Conservation (phyloP, 1,140 invertebrate species). For the Orussus abietinus region DNA sequence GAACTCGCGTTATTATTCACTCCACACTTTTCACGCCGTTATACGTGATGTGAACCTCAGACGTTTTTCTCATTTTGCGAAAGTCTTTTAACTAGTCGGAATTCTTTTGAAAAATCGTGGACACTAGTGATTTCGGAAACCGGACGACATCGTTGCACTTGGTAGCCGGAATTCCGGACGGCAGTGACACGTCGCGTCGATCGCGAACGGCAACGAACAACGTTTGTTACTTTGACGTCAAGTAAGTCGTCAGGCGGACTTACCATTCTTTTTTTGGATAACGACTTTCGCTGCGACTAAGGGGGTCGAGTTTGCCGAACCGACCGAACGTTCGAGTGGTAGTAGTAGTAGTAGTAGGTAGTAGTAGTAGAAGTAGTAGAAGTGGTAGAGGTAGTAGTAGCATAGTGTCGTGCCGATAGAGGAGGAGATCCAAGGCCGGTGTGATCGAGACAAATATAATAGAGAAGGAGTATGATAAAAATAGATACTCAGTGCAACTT, state of each 20-base stretch:
- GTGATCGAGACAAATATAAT: constrained; percentile 56
- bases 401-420: constrained; percentile 56
- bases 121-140: too few species aligned
- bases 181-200: neutral
- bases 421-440: constrained; percentile 56
- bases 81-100: too few species aligned
- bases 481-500: constrained; percentile 51
- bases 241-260: constrained; percentile 55
- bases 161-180: too few species aligned
- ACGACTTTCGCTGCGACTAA: constrained; percentile 58
- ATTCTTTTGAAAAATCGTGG: too few species aligned
- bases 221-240: too few species aligned
- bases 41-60: too few species aligned
- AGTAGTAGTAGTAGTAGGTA: constrained; percentile 42
- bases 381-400: constrained; percentile 50
- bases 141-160: too few species aligned
- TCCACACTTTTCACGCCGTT: too few species aligned
- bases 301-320: constrained; percentile 51
- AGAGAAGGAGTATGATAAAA: constrained; percentile 54
- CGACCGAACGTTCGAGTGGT: constrained; percentile 54
- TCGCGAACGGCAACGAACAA: too few species aligned
- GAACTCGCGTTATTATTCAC: too few species aligned
- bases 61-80: constrained; percentile 31
- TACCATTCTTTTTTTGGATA: constrained; percentile 59
- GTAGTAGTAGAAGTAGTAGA: constrained; percentile 32